A percentile compares a stretch with the other conserved stretches of the same genome.
phyloP scores from a whole-genome alignment of 1,140 invertebrate species.

The Aradophagus sp. region DNA sequence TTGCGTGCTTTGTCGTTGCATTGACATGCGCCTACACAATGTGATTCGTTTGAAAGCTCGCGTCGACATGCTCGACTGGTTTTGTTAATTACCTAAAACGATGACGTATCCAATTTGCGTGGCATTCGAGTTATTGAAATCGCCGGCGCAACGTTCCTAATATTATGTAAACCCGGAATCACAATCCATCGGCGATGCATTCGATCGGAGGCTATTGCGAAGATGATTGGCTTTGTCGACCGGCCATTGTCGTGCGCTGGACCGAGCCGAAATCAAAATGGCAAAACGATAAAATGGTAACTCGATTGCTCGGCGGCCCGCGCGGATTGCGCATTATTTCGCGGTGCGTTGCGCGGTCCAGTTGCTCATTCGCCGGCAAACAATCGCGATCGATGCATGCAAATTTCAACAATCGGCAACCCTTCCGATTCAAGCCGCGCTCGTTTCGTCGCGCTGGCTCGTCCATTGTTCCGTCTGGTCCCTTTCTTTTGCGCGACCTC shows the following conservation, averaged over 20 bases:
- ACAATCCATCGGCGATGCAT: slow-evolving; percentile 45
- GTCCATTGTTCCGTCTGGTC: slow-evolving; percentile 64
- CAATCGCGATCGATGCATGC: slow-evolving; percentile 73
- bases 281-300: slow-evolving; percentile 70
- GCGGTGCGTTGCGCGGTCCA: slow-evolving; percentile 62
- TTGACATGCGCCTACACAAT: slow-evolving; percentile 29
- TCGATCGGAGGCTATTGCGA: slow-evolving; percentile 67
- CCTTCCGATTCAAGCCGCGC: slow-evolving; percentile 45
- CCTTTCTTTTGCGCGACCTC: slow-evolving; percentile 58
- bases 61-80: slow-evolving; percentile 24
- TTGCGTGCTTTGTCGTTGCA: slow-evolving; percentile 31
- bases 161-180: slow-evolving; percentile 55
- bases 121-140: slow-evolving; percentile 45
- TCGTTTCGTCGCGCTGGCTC: slow-evolving; percentile 65
- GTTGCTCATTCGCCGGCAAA: slow-evolving; percentile 68
- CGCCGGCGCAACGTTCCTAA: slow-evolving; percentile 43
- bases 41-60: slow-evolving; percentile 34
- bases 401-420: slow-evolving; percentile 70
- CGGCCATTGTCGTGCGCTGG: slow-evolving; percentile 69
- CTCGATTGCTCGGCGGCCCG: slow-evolving; percentile 68
- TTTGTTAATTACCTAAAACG: slow-evolving; percentile 54
- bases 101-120: slow-evolving; percentile 48
- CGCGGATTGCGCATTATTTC: slow-evolving; percentile 71
- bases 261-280: slow-evolving; percentile 72
- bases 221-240: slow-evolving; percentile 71